A percentile compares a stretch with the other conserved stretches of the same genome.
phyloP scores from a whole-genome alignment of 2,797 vertebrate genomes.

The Eulemur albifrons region DNA sequence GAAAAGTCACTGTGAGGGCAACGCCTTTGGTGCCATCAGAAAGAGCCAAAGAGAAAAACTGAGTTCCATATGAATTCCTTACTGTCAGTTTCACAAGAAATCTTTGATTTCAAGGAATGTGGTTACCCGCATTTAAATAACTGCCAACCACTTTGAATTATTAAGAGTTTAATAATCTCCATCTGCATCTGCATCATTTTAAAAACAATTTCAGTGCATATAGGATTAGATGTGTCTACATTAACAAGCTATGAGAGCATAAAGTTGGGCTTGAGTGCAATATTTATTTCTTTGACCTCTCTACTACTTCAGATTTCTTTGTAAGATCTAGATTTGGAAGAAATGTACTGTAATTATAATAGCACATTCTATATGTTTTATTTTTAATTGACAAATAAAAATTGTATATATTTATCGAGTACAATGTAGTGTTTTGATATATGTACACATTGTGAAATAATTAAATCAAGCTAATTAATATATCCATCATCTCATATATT shows the following conservation, averaged over 20 bases:
- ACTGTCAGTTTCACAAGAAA: not conserved
- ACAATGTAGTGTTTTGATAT: not conserved
- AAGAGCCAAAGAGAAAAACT: not conserved
- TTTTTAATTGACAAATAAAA: not conserved
- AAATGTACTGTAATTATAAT: not conserved
- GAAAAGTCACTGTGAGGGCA: not conserved
- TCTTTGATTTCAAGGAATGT: slow-evolving; percentile 22
- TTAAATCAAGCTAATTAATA: not conserved
- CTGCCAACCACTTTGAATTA: not conserved
- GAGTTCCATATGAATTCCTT: not conserved
- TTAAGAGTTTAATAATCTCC: not conserved
- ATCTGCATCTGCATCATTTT: not conserved
- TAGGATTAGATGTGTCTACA: not conserved
- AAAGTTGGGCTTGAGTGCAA: not conserved
- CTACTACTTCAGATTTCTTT: not conserved
- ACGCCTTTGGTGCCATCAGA: not conserved
- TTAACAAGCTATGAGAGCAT: not conserved
- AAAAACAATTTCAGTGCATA: not conserved
- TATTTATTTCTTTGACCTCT: slow-evolving; percentile 1
- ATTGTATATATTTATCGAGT: not conserved
- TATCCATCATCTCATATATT: not conserved
- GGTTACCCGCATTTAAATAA: not conserved
- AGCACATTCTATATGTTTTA: not conserved
- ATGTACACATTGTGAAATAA: not conserved
- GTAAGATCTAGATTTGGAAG: not conserved